A percentile compares a stretch with the other conserved stretches of the same genome.
These are phyloP conservation scores for Pollachius pollachius DNA, from an alignment of 2,113 vertebrate species.

Conservation along the genomic window DNA sequence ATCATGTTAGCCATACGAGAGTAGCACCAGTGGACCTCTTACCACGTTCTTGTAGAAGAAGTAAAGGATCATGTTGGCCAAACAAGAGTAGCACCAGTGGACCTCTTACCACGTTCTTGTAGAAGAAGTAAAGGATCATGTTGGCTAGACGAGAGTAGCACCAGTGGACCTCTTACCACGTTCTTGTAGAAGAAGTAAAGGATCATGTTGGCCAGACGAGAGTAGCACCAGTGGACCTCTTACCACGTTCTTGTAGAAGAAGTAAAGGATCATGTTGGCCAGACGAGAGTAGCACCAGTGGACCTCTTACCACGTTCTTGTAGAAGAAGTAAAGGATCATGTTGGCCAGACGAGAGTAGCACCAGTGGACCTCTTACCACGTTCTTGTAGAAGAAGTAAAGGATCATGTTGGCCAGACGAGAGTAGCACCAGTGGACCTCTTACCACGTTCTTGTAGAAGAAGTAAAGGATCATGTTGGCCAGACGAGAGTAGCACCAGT, in stretches of 20 bases:
- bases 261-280: constrained; percentile 91
- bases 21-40: constrained; percentile 91
- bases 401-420: constrained; percentile 89
- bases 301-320: constrained; percentile 96
- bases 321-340: constrained; percentile 97
- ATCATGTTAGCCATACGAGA: constrained; percentile 88
- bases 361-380: constrained; percentile 96
- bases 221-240: constrained; percentile 87
- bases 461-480: constrained; percentile 93
- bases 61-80: constrained; percentile 91
- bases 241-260: constrained; percentile 98
- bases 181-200: constrained; percentile 98
- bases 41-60: constrained; percentile 99
- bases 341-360: constrained; percentile 85
- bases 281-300: constrained; percentile 91
- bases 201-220: constrained; percentile 88
- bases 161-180: constrained; percentile 86
- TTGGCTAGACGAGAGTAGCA: constrained; percentile 87
- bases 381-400: constrained; percentile 97
- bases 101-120: constrained; percentile 98
- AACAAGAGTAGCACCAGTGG: constrained; percentile 88
- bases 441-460: constrained; percentile 97
- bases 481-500: constrained; percentile 89
- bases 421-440: constrained; percentile 81
- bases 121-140: constrained; percentile 95